Conservation (phyloP, 2,797 vertebrate species). For the Tokudaia muenninki region DNA sequence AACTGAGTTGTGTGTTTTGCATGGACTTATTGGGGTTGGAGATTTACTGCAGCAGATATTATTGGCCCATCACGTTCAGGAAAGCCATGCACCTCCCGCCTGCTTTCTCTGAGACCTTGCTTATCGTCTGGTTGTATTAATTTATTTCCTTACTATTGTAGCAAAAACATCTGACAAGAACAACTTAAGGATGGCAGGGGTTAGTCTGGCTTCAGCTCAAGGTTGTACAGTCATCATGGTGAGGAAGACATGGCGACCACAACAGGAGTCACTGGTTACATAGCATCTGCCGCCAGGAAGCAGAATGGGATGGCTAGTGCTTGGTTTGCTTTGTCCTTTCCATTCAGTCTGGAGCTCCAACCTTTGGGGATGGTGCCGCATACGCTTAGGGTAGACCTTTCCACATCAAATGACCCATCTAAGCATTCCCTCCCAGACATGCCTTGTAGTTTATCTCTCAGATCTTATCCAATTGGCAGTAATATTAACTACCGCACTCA, state of each 20-base stretch:
- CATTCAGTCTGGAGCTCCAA: neutral
- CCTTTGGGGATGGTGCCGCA: neutral
- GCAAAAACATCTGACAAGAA: neutral
- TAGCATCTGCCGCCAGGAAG: neutral
- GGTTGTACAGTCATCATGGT: neutral
- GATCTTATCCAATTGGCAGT: neutral
- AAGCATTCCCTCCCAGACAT: neutral
- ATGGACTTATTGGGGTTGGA: neutral
- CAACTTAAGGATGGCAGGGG: neutral
- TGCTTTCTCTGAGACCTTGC: neutral
- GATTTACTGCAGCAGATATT: neutral
- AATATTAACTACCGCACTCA: neutral
- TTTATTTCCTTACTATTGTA: neutral
- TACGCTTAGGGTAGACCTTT: neutral
- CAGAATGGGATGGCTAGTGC: neutral
- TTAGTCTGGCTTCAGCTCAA: neutral
- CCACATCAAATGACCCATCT: neutral
- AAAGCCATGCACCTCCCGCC: neutral
- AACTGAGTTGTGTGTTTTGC: neutral
- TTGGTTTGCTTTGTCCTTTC: neutral
- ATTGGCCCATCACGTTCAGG: too few species aligned
- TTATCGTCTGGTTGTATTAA: neutral
- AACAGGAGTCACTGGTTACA: too few species aligned
- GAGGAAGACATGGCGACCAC: neutral
- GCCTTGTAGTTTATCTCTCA: neutral